These are phyloP conservation scores for Phylloscopus trochiloides DNA, from an alignment of 2,113 vertebrate genomes.

Conservation along the genomic window DNA sequence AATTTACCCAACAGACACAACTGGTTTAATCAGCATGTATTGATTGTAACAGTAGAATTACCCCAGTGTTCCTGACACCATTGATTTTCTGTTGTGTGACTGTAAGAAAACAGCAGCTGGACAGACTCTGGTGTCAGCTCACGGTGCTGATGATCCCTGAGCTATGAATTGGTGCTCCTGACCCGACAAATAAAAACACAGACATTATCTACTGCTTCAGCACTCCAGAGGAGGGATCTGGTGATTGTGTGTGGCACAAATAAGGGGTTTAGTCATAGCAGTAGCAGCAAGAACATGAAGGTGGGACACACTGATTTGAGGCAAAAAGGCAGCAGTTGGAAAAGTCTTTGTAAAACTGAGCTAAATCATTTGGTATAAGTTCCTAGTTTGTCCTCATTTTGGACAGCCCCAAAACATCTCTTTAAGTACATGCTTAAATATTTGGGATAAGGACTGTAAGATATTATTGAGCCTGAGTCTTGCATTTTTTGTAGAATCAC, in stretches of 20 bases:
- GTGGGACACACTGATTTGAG: neutral
- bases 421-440: neutral
- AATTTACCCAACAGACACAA: conserved; percentile 82
- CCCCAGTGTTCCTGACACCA: conserved; percentile 81
- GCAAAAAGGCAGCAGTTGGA: neutral
- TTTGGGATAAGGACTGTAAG: neutral
- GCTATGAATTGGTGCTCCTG: conserved; percentile 22
- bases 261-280: neutral
- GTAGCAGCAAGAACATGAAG: neutral
- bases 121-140: conserved; percentile 42
- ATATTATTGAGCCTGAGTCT: neutral
- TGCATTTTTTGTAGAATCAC: neutral
- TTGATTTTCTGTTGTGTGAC: conserved; percentile 79
- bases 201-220: conserved; percentile 17
- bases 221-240: neutral
- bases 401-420: neutral
- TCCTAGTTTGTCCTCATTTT: neutral
- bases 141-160: conserved; percentile 17
- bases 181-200: conserved; percentile 43
- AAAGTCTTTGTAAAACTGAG: neutral
- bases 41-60: conserved; percentile 78
- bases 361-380: neutral
- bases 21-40: conserved; percentile 84
- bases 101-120: conserved; percentile 68
- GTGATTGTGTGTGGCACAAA: conserved; percentile 21